Evolutionary conservation across 1,140 invertebrate genomes (phyloP), one percentile per base, ranked within the genome.

Genomic region (Trichoplusia ni): DNA sequence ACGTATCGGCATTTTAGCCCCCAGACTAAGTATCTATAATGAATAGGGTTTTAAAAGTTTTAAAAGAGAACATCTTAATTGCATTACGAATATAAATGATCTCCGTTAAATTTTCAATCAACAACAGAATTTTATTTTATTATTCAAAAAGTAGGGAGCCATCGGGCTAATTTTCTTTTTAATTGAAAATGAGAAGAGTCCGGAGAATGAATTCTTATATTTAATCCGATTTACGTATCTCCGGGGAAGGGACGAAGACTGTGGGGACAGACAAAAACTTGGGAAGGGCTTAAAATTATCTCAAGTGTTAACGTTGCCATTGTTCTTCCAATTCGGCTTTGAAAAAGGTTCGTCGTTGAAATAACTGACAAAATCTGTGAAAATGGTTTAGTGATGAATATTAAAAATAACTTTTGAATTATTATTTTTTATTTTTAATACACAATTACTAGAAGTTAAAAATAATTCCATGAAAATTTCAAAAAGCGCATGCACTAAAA

Each of bases 211-310:
- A 47, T 47, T 56, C 19, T 56, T 46, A 58, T 47, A 38, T 49
- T 64, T 64, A 23, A 67, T 60, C 54, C 25, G 44, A 27, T 59
- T 65, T 64, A 16, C 29, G 16, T 25, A 13, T 27, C 21, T 19
- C 42, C 4, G 7, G 9, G 33, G 21, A 11, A 21, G 14, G 3
- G 25, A 8, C n/a, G 4, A 9, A 33, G 13, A 8, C 18, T 21
- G 25, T 8, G 4, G 8, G 29, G 16, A 33, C 29, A 21, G 8
- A 18, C n/a, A 35, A 31, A 29, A 51, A 51, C 18, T 51, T 35
- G 11, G 8, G 4, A 21, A 33, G 18, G 18, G 29, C 29, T 35
- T 51, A 19, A 49, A 33, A 33, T 33, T 33, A 49, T 49, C 46
- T 33, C n/a, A 18, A 49, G 46, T 16, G 27, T 31, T 31, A 31